These are phyloP conservation scores for Sebastes hubbsi DNA, from an alignment of 2,797 vertebrate genomes.

Conservation along the genomic window DNA sequence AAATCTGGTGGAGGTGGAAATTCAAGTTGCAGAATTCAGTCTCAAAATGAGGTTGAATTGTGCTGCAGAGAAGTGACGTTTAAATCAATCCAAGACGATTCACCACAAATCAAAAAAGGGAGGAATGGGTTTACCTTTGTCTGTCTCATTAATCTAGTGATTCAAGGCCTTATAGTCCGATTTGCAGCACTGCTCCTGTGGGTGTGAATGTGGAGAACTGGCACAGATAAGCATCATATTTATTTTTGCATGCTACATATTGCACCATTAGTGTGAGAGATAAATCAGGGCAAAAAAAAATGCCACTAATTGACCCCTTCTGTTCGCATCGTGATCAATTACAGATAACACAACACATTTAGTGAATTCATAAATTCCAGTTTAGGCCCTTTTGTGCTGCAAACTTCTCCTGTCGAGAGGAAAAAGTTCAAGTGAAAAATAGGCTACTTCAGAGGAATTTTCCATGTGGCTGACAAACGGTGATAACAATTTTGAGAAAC, in stretches of 20 bases:
- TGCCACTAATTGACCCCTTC: slow-evolving; percentile 56
- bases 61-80: slow-evolving; percentile 30
- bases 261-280: slow-evolving; percentile 39
- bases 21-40: slow-evolving; percentile 7
- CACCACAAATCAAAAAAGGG: slow-evolving; percentile 55
- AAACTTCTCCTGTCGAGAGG: slow-evolving; percentile 33
- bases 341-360: slow-evolving; percentile 40
- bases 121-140: slow-evolving; percentile 67
- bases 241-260: slow-evolving; percentile 40
- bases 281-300: slow-evolving; percentile 34
- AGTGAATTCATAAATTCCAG: slow-evolving; percentile 27
- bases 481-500: slow-evolving; percentile 69
- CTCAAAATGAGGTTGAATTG: slow-evolving; percentile 16
- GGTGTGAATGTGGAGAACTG: slow-evolving; percentile 55
- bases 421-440: slow-evolving; percentile 41
- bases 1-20: slow-evolving; percentile 35
- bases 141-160: slow-evolving; percentile 75
- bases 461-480: slow-evolving; percentile 67
- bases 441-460: slow-evolving; percentile 47
- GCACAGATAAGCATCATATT: slow-evolving; percentile 63
- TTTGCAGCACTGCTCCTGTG: slow-evolving; percentile 44
- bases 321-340: slow-evolving; percentile 64
- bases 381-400: slow-evolving; percentile 15
- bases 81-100: slow-evolving; percentile 61
- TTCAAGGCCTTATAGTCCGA: slow-evolving; percentile 38